These are phyloP conservation scores for Chloromyia formosa DNA, from an alignment of 2,888 invertebrate species.

Conservation along the genomic window DNA sequence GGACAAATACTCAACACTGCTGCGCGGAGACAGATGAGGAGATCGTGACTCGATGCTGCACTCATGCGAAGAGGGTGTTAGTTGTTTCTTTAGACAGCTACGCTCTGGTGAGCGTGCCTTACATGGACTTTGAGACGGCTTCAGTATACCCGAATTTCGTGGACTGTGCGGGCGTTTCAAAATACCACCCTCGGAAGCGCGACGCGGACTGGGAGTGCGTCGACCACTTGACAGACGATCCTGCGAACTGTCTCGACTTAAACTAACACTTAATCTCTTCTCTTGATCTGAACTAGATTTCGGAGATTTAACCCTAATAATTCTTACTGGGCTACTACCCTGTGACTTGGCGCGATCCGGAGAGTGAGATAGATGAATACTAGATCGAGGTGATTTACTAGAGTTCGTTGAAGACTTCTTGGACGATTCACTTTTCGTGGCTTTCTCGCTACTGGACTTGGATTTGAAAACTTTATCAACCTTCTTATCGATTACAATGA, in stretches of 20 bases:
- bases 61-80: constrained; percentile 57
- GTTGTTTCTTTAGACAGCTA: constrained; percentile 61
- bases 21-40: constrained; percentile 61
- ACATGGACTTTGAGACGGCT: constrained; percentile 59
- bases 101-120: constrained; percentile 63
- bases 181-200: constrained; percentile 62
- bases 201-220: constrained; percentile 61
- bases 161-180: constrained; percentile 60
- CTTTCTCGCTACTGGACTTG: constrained; percentile 55
- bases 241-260: constrained; percentile 61
- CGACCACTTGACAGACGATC: constrained; percentile 58
- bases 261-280: constrained; percentile 59
- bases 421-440: constrained; percentile 48
- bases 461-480: constrained; percentile 64
- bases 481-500: constrained; percentile 62
- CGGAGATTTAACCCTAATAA: constrained; percentile 65
- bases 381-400: constrained; percentile 67
- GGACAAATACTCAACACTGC: constrained; percentile 61
- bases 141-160: constrained; percentile 55
- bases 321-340: constrained; percentile 62
- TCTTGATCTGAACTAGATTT: constrained; percentile 68
- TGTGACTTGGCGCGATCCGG: constrained; percentile 63
- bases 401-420: constrained; percentile 62
- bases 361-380: constrained; percentile 68
- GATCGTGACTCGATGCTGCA: constrained; percentile 61